phyloP scores from a whole-genome alignment of 2,113 vertebrate genomes.

The Sander lucioperca region DNA sequence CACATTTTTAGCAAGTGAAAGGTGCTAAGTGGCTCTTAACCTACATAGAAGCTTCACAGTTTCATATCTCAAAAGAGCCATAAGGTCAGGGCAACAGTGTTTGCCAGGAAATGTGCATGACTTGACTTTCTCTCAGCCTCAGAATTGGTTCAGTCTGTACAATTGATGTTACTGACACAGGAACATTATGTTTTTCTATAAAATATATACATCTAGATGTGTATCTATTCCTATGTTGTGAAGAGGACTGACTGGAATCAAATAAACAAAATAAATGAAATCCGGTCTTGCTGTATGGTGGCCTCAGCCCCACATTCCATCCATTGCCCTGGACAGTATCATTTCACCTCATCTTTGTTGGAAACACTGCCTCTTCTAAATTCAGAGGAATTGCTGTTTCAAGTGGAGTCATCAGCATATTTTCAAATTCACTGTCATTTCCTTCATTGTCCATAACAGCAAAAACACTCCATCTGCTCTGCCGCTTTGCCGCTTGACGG shows the following conservation, averaged over 20 bases:
- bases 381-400: conserved; percentile 66
- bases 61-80: conserved; percentile 9
- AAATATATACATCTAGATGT: conserved; percentile 38
- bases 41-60: background rate
- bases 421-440: conserved; percentile 78
- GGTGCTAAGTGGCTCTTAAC: conserved; percentile 34
- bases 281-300: conserved; percentile 15
- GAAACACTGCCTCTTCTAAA: conserved; percentile 52
- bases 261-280: conserved; percentile 23
- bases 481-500: conserved; percentile 58
- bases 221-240: conserved; percentile 28
- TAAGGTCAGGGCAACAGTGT: conserved; percentile 19
- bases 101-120: conserved; percentile 3
- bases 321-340: conserved; percentile 33
- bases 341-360: conserved; percentile 23
- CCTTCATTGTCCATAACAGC: conserved; percentile 75
- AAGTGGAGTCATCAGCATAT: conserved; percentile 80
- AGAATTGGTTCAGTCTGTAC: conserved; percentile 24
- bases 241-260: background rate
- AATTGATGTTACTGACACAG: conserved; percentile 19
- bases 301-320: conserved; percentile 11
- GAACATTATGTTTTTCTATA: conserved; percentile 16
- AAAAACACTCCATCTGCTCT: conserved; percentile 72
- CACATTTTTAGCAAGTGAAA: background rate
- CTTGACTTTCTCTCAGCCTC: conserved; percentile 5